phyloP scores from a whole-genome alignment of 2,888 invertebrate species.

The Abrostola tripartita region DNA sequence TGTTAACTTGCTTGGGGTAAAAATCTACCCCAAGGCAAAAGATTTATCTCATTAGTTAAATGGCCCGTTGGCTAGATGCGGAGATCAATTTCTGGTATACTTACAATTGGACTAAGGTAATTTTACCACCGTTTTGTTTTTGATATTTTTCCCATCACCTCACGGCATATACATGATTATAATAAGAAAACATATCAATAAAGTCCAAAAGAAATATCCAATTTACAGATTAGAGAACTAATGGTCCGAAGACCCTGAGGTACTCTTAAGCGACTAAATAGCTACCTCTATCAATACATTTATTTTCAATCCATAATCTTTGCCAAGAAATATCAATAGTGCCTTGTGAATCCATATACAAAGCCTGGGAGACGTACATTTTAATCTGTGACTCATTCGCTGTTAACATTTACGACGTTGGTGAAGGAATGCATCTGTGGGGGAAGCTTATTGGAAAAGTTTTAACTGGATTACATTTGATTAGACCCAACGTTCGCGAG shows the following conservation, averaged over 20 bases:
- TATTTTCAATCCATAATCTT: conserved; percentile 45
- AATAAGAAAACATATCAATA: too few species aligned
- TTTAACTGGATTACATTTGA: conserved; percentile 86
- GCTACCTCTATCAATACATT: conserved; percentile 13
- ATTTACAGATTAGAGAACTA: neutral
- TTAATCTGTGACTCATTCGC: conserved; percentile 51
- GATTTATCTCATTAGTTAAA: conserved; percentile 87
- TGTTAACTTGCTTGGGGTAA: conserved; percentile 78
- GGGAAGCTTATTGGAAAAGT: conserved; percentile 86
- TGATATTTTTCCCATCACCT: neutral
- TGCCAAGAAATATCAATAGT: conserved; percentile 34
- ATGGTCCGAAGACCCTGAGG: conserved; percentile 31
- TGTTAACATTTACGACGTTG: conserved; percentile 51
- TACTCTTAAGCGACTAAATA: conserved; percentile 11
- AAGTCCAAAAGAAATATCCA: conserved; percentile 2
- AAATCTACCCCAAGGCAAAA: conserved; percentile 72
- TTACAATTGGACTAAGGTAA: conserved; percentile 53
- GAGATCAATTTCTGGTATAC: conserved; percentile 62
- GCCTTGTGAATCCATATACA: conserved; percentile 16
- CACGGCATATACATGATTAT: too few species aligned
- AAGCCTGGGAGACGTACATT: conserved; percentile 30
- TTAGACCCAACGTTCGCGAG: conserved; percentile 67
- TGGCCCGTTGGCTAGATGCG: conserved; percentile 75
- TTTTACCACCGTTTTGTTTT: conserved; percentile 18
- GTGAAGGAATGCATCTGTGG: conserved; percentile 71